Evolutionary conservation across 2,797 vertebrate genomes (phyloP).

Genomic region (Apogon hyalosoma): DNA sequence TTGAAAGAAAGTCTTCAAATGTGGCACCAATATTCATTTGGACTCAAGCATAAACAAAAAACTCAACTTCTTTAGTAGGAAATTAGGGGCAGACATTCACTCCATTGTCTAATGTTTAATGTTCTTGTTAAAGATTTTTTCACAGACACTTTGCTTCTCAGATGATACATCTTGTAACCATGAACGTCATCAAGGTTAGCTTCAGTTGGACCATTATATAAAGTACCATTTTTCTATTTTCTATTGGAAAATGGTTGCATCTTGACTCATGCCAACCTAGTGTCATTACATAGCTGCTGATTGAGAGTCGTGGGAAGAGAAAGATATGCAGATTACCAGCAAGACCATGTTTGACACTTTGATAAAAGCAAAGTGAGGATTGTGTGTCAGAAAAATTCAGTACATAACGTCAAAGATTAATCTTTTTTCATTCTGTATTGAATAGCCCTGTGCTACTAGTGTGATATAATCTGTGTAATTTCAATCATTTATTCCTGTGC

Average conservation of each 20-base stretch:
- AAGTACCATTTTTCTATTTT: background rate
- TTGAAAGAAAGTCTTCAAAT: no score
- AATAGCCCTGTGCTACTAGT: background rate
- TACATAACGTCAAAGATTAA: background rate
- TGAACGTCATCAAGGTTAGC: background rate
- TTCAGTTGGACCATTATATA: background rate
- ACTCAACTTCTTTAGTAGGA: no score
- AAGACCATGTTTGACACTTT: background rate
- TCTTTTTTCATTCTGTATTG: background rate
- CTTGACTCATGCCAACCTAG: background rate
- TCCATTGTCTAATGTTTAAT: no score
- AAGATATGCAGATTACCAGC: background rate
- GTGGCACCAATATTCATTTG: no score
- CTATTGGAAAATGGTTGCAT: background rate
- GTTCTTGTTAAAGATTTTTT: no score
- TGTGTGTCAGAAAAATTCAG: no score
- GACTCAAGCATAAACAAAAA: no score
- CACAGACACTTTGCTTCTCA: no score
- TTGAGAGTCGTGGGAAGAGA: background rate
- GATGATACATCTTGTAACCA: no score
- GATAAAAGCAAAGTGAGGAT: background rate
- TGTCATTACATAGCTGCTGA: background rate
- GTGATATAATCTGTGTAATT: background rate
- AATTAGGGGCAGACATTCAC: no score
- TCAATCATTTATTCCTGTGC: slow-evolving; percentile 26